Evolutionary conservation across 2,888 invertebrate genomes (phyloP).

Genomic region (Pyrochroa serraticornis): DNA sequence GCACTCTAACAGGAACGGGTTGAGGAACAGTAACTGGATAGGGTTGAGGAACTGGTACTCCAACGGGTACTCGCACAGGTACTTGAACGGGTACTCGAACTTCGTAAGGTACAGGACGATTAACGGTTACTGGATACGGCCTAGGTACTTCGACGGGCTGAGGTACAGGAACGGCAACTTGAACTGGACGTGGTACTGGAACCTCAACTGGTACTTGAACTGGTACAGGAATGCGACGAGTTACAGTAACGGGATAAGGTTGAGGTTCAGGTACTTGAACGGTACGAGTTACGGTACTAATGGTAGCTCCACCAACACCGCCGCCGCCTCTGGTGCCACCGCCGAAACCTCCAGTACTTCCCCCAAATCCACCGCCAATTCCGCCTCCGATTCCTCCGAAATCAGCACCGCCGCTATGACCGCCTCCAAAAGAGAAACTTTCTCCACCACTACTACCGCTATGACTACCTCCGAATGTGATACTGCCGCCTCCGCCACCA

Average conservation of each 20-base stretch:
- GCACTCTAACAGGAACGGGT: conserved; percentile 57
- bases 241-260: conserved; percentile 54
- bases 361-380: conserved; percentile 25
- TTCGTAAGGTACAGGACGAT: conserved; percentile 47
- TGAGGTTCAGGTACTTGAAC: conserved; percentile 55
- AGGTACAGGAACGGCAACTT: conserved; percentile 45
- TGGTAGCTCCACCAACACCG: conserved; percentile 53
- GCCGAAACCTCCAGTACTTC: no score
- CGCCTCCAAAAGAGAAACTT: conserved; percentile 24
- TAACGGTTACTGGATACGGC: conserved; percentile 42
- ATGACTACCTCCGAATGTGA: conserved; percentile 24
- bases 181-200: conserved; percentile 59
- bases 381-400: conserved; percentile 31
- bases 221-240: conserved; percentile 62
- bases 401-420: conserved; percentile 29
- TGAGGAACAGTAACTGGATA: conserved; percentile 64
- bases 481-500: conserved; percentile 24
- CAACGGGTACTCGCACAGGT: conserved; percentile 56
- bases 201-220: conserved; percentile 62
- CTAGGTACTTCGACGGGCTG: conserved; percentile 41
- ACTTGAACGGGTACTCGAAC: conserved; percentile 60
- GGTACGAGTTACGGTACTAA: conserved; percentile 51
- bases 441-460: conserved; percentile 26
- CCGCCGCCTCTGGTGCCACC: conserved; percentile 29
- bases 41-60: conserved; percentile 61